Conservation (phyloP, 2,113 vertebrate genomes). For the Peromyscus californicus region DNA sequence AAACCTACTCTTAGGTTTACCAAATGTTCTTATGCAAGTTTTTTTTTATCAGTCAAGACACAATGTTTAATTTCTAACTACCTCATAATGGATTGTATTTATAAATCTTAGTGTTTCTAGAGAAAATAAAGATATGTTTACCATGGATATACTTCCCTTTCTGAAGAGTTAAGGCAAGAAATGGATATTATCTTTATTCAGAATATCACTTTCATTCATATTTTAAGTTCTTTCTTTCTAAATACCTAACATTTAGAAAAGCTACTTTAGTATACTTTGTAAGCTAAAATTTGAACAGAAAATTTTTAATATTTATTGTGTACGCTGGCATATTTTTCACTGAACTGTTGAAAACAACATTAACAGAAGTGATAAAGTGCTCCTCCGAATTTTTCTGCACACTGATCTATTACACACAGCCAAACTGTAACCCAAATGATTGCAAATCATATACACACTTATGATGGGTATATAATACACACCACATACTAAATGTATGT, state of each 20-base stretch:
- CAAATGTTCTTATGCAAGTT: conserved; percentile 6
- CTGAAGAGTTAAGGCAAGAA: conserved; percentile 35
- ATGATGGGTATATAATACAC: not conserved
- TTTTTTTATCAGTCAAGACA: not conserved
- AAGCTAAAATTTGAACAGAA: not conserved
- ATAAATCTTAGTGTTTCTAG: conserved; percentile 21
- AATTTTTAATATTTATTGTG: not conserved
- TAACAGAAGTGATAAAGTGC: not conserved
- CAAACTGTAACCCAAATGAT: conserved; percentile 11
- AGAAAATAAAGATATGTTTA: conserved; percentile 31
- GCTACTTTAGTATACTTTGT: not conserved
- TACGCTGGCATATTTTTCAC: conserved; percentile 35
- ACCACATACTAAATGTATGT: not conserved
- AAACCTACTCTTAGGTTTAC: not conserved
- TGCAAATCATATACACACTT: not conserved
- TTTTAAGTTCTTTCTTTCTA: conserved; percentile 17
- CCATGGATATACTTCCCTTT: not conserved
- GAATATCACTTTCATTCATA: conserved; percentile 16
- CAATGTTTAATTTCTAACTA: not conserved
- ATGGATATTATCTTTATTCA: not conserved
- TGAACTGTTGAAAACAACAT: not conserved
- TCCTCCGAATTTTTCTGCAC: conserved; percentile 54
- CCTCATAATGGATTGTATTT: not conserved
- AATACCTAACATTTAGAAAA: conserved; percentile 17
- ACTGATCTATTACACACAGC: not conserved